A percentile compares a stretch with the other conserved stretches of the same genome.
Conservation (phyloP, 2,888 invertebrate genomes). For the Diarsia mendica region DNA sequence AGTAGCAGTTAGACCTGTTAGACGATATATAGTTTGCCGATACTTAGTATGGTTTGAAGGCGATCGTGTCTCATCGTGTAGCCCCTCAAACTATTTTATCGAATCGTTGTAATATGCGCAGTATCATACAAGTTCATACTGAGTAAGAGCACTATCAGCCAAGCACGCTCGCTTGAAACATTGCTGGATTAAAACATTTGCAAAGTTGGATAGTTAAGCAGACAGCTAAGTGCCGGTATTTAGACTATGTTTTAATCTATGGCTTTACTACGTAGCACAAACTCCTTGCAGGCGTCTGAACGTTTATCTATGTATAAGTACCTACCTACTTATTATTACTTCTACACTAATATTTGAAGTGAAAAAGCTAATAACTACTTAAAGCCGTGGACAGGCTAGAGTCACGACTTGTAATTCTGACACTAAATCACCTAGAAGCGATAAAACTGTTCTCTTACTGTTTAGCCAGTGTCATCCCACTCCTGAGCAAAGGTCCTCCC, state of each 20-base stretch:
- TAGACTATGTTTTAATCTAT: constrained; percentile 6
- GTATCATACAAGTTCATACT: neutral
- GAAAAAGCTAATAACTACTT: neutral
- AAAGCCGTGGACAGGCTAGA: neutral
- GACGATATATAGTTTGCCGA: neutral
- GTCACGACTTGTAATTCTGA: neutral
- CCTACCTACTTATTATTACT: neutral
- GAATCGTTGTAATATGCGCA: neutral
- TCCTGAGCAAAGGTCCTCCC: no score
- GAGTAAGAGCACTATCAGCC: neutral
- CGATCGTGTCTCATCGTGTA: neutral
- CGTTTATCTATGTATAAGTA: neutral
- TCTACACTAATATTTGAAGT: neutral
- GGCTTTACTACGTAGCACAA: neutral
- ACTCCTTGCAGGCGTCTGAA: constrained; percentile 3
- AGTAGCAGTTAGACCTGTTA: neutral
- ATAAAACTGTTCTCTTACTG: neutral
- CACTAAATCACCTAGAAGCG: neutral
- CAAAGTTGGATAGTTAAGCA: neutral
- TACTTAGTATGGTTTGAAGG: neutral
- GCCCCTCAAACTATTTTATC: neutral
- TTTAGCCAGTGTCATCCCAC: no score
- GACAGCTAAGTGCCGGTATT: neutral
- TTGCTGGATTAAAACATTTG: neutral
- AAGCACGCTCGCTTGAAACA: neutral